These are phyloP conservation scores for Dione juno DNA, from an alignment of 2,888 invertebrate genomes.

Conservation along the genomic window DNA sequence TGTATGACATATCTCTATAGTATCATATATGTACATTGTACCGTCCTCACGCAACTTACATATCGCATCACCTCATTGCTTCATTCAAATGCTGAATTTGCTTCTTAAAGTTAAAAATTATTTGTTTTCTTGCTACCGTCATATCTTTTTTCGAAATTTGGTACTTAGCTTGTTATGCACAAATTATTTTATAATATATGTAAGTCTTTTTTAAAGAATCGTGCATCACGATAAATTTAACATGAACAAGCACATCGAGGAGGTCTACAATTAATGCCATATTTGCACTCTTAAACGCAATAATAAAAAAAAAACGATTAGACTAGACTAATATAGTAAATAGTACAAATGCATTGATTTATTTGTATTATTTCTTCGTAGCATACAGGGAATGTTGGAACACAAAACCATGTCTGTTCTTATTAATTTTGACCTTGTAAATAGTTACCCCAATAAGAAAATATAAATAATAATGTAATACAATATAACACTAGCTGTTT, in stretches of 20 bases:
- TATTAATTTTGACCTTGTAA: neutral
- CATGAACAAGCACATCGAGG: too few relatives aligned
- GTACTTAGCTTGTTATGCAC: too few relatives aligned
- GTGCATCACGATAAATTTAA: too few relatives aligned
- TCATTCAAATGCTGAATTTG: conserved; percentile 8
- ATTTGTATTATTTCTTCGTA: neutral
- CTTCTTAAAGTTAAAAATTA: neutral
- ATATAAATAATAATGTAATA: neutral
- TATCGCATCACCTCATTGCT: conserved; percentile 58
- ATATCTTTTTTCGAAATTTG: neutral
- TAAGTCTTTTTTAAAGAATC: too few relatives aligned
- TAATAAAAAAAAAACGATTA: too few relatives aligned
- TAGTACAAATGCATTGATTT: conserved; percentile 26
- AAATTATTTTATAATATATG: too few relatives aligned
- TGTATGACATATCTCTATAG: conserved; percentile 54
- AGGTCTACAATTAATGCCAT: too few relatives aligned
- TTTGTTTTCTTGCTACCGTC: neutral
- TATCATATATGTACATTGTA: conserved; percentile 51
- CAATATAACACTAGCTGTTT: conserved; percentile 18
- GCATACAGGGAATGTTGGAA: neutral
- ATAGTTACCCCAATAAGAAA: neutral
- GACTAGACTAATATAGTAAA: neutral
- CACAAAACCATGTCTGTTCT: conserved; percentile 13
- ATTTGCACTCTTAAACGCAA: too few relatives aligned
- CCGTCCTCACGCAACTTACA: conserved; percentile 75